phyloP scores from a whole-genome alignment of 2,888 invertebrate species.

The Nysson spinosus region DNA sequence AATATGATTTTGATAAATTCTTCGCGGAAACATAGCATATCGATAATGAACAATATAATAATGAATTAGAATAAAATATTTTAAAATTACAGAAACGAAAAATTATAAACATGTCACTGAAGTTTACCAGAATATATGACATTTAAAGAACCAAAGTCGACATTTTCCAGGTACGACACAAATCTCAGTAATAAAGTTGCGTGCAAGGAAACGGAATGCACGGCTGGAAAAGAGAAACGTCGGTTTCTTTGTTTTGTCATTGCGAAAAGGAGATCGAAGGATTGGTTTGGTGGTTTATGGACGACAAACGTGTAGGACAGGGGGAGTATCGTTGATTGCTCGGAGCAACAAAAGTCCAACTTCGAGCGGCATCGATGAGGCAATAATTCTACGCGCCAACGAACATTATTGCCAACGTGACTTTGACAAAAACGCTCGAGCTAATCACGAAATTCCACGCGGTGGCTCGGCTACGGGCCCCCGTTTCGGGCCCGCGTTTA shows the following conservation, averaged over 20 bases:
- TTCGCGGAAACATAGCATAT: too few species aligned
- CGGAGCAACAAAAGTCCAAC: conserved; percentile 23
- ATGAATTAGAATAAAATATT: too few species aligned
- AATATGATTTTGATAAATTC: too few species aligned
- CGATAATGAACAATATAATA: too few species aligned
- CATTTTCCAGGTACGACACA: too few species aligned
- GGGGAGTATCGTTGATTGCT: conserved; percentile 19
- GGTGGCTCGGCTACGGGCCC: conserved; percentile 56
- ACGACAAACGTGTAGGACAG: conserved; percentile 2
- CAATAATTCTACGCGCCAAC: conserved; percentile 73
- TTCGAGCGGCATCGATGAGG: conserved; percentile 56
- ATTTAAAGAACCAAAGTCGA: too few species aligned
- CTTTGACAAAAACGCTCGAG: conserved; percentile 61
- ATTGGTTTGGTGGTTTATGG: conserved; percentile 2
- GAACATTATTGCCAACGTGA: conserved; percentile 73
- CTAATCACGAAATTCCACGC: conserved; percentile 71
- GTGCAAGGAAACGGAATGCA: not conserved
- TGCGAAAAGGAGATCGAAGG: conserved; percentile 20
- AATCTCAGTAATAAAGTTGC: too few species aligned
- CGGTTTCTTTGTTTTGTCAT: conserved; percentile 24
- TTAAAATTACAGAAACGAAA: too few species aligned
- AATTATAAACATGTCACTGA: too few species aligned
- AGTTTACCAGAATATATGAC: too few species aligned
- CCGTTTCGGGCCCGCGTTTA: conserved; percentile 60
- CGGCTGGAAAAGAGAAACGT: not conserved